A percentile compares a stretch with the other conserved stretches of the same genome.
Evolutionary conservation across 2,797 vertebrate species (phyloP).

Genomic region (Acrocephalus scirpaceus): DNA sequence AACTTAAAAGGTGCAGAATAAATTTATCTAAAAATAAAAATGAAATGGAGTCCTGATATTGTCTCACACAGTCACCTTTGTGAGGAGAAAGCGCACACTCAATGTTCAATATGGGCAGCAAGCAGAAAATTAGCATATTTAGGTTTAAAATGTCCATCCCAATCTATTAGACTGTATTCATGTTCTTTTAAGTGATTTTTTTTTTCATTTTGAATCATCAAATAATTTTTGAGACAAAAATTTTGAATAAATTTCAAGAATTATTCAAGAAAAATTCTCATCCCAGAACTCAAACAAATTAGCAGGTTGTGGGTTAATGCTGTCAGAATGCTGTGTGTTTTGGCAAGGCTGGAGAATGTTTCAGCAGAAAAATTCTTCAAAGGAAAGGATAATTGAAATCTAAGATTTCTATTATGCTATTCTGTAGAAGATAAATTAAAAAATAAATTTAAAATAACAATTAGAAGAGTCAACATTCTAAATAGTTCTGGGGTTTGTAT

Average conservation of each 20-base stretch:
- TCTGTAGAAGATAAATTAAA: not conserved
- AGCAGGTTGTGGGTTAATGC: not conserved
- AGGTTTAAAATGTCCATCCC: not conserved
- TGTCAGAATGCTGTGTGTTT: not conserved
- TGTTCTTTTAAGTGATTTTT: not conserved
- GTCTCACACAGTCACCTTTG: not conserved
- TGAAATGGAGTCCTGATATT: not conserved
- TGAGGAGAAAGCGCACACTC: not conserved
- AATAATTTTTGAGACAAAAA: not conserved
- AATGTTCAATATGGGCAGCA: not conserved
- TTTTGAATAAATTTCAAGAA: not conserved
- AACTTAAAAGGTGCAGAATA: not conserved
- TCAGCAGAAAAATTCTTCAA: not conserved
- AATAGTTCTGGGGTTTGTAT: not conserved
- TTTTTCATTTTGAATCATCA: not conserved
- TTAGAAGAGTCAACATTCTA: not conserved
- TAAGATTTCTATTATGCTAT: not conserved
- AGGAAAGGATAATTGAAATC: not conserved
- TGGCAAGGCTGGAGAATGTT: not conserved
- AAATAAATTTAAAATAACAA: not conserved
- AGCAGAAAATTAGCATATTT: not conserved
- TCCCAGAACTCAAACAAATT: not conserved
- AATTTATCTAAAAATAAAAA: not conserved
- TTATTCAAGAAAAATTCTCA: not conserved
- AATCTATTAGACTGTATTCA: not conserved